A percentile compares a stretch with the other conserved stretches of the same genome.
Conservation (phyloP, 2,888 invertebrate genomes). For the Pyrgus malvae region DNA sequence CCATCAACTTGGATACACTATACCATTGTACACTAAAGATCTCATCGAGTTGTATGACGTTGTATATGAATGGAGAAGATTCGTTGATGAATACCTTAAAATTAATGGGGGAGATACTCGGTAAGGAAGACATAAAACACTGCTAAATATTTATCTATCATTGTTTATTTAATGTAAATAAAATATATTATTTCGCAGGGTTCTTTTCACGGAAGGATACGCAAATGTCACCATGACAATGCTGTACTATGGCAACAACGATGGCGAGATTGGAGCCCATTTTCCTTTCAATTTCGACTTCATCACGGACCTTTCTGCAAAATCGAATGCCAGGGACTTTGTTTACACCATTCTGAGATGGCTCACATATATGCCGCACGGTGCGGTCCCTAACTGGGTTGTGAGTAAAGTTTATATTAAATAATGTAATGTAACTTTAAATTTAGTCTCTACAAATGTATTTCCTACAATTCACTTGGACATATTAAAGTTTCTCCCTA, state of each 20-base stretch:
- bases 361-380: constrained; percentile 82
- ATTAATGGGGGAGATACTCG: constrained; percentile 64
- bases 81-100: constrained; percentile 72
- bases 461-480: too few relatives aligned
- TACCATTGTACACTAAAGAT: constrained; percentile 84
- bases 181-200: constrained; percentile 53
- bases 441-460: too few relatives aligned
- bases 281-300: constrained; percentile 86
- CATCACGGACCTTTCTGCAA: constrained; percentile 68
- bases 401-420: constrained; percentile 58
- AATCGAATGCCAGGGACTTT: constrained; percentile 71
- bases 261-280: constrained; percentile 71
- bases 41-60: constrained; percentile 80
- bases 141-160: too few relatives aligned
- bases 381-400: constrained; percentile 84
- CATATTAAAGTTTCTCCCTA: too few relatives aligned
- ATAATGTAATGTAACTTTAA: too few relatives aligned
- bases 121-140: constrained; percentile 51
- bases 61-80: constrained; percentile 79
- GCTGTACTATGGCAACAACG: constrained; percentile 82
- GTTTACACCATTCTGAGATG: constrained; percentile 78
- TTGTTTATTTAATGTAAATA: neutral
- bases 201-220: constrained; percentile 84
- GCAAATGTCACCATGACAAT: constrained; percentile 78
- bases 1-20: constrained; percentile 78